Evolutionary conservation across 92 coral and sea anemone genomes (phyloP).

Genomic region (Phenganax marumi): DNA sequence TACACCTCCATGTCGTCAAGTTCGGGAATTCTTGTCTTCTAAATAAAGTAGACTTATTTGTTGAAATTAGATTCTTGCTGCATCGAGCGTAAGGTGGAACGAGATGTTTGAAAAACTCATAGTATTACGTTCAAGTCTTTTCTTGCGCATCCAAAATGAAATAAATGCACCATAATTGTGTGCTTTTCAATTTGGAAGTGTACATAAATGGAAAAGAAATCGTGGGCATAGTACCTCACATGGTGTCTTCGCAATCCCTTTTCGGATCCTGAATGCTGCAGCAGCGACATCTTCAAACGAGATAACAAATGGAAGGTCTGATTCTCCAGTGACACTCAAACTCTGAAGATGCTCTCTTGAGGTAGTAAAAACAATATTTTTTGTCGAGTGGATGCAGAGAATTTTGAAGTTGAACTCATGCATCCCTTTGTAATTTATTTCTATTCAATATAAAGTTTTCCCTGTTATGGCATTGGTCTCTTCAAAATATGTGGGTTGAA

Average conservation of each 20-base stretch:
- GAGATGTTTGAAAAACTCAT: no score
- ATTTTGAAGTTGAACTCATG: neutral
- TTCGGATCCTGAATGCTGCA: conserved; percentile 63
- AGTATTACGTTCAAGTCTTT: no score
- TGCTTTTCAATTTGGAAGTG: no score
- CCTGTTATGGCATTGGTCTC: no score
- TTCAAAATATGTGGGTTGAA: no score
- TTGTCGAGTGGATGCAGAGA: no score
- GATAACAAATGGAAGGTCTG: conserved; percentile 63
- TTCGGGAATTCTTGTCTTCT: conserved; percentile 69
- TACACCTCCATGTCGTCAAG: conserved; percentile 67
- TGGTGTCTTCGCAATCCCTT: conserved; percentile 63
- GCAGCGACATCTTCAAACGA: conserved; percentile 62
- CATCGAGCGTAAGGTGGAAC: no score
- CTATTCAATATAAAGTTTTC: no score
- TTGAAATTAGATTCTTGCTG: neutral
- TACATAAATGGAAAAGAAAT: neutral
- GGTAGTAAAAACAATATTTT: neutral
- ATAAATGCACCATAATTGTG: no score
- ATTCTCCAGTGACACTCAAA: conserved; percentile 67
- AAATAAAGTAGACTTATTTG: neutral
- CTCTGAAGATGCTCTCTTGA: conserved; percentile 47
- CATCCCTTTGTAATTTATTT: no score
- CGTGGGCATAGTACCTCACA: conserved; percentile 62
- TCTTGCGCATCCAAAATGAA: no score